Base-by-base conservation (phyloP, 2,113 vertebrate genomes). In the Pelvicachromis taeniatus region DNA sequence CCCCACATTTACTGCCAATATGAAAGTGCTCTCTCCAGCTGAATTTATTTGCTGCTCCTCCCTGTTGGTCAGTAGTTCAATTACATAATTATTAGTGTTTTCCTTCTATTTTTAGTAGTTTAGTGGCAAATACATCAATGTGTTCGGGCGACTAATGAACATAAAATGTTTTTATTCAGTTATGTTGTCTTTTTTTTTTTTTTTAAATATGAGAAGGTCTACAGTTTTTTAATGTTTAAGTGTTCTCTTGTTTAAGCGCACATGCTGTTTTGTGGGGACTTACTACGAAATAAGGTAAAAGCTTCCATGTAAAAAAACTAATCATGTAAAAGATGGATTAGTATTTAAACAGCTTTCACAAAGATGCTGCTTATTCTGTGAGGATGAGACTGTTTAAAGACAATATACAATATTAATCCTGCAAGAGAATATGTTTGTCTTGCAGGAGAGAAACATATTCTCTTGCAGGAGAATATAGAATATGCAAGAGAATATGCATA, bases 1-100 rank as follows among this genome's bases (percentile, higher is more conserved):
- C 4, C 33, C 4, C 61, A 50, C 84, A 6, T 78, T 85, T 81
- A 87, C 65, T 73, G 79, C 81, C 82, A 73, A 61, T 81, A 87
- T 42, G 19, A 80, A 78, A 88, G 65, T 78, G 70, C 70, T 54
- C 53, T 48, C 61, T 83, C 17, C 29, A 12, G 6, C 31, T 56
- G 21, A 31, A 52, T 35, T n/a, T 61, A 7, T 40, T 9, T 58
- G 55, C 42, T 4, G 12, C 59, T 35, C 21, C 42, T 50, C 52
- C 78, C 29, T 21, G 4, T 16, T 19, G 17, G 40, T 73, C 42
- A 31, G 3, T 13, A 10, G 2, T 33, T 45, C 23, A 54, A 78
- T 59, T 52, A 52, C 12, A 13, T 54, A 54, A 54, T 42, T 42
- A 13, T 50, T 7, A 54, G 4, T 5, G 10, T 10, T 54, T 11